Percentiles rank a stretch among this genome's conserved stretches.
phyloP scores from a whole-genome alignment of 2,888 invertebrate genomes.

The Clanis bilineata region DNA sequence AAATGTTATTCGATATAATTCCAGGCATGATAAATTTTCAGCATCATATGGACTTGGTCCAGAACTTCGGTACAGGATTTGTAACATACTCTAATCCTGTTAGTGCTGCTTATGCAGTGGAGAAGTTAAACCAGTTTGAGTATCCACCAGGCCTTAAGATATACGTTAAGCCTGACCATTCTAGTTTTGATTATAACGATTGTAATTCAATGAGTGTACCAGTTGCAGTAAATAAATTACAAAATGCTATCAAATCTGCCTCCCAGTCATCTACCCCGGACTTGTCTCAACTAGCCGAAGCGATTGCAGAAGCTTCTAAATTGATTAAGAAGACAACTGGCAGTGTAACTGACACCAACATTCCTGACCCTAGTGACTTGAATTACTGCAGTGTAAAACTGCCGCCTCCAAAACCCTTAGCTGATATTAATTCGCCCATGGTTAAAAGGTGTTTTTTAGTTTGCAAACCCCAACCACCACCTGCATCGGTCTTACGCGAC shows the following conservation, averaged over 20 bases:
- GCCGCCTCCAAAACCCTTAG: conserved; percentile 87
- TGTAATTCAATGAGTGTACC: conserved; percentile 47
- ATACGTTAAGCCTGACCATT: conserved; percentile 86
- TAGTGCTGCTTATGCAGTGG: conserved; percentile 85
- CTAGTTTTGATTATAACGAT: conserved; percentile 46
- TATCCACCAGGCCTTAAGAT: conserved; percentile 94
- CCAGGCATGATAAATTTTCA: conserved; percentile 80
- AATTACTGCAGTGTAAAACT: conserved; percentile 86
- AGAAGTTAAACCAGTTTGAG: conserved; percentile 95
- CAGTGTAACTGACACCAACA: conserved; percentile 39
- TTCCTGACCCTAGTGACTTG: conserved; percentile 52
- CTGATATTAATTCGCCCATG: conserved; percentile 84
- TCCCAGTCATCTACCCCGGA: conserved; percentile 64
- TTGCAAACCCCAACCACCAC: conserved; percentile 86
- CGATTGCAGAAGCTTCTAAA: conserved; percentile 89
- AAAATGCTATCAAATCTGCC: conserved; percentile 50
- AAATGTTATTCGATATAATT: conserved; percentile 92
- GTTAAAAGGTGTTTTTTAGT: conserved; percentile 87
- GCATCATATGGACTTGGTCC: conserved; percentile 73
- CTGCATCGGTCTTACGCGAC: conserved; percentile 90
- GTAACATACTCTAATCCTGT: conserved; percentile 63
- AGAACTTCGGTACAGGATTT: conserved; percentile 68
- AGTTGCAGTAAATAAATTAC: conserved; percentile 51
- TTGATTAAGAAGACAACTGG: conserved; percentile 86
- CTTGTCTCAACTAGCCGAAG: conserved; percentile 86